A percentile compares a stretch with the other conserved stretches of the same genome.
Evolutionary conservation across 2,888 invertebrate species (phyloP).

Genomic region (Netelia melanura): DNA sequence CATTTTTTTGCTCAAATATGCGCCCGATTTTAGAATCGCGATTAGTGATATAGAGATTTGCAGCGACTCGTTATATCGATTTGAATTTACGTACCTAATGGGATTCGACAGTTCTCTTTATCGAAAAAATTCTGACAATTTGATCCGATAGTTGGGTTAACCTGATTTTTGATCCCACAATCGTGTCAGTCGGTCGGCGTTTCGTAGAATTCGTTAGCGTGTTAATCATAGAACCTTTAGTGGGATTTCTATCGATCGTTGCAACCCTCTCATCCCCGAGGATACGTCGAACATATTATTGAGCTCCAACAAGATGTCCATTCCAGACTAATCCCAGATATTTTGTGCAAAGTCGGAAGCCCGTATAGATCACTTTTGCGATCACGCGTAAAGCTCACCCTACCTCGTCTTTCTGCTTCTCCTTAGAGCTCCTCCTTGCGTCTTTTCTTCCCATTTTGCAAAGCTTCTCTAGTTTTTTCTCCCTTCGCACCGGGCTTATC

Average conservation of each 20-base stretch:
- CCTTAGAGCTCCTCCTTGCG: background rate
- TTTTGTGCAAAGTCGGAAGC: conserved; percentile 36
- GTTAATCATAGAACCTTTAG: background rate
- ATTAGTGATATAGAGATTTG: too few relatives aligned
- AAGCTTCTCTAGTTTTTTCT: conserved; percentile 4
- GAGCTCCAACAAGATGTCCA: conserved; percentile 47
- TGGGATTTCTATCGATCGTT: background rate
- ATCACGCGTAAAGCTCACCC: conserved; percentile 50
- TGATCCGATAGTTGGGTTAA: background rate
- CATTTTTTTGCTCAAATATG: background rate
- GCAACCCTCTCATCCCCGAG: background rate
- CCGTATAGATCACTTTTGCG: conserved; percentile 55
- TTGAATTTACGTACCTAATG: too few relatives aligned
- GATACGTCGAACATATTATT: conserved; percentile 27
- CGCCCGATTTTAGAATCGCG: background rate
- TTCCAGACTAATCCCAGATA: conserved; percentile 47
- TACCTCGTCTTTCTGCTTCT: background rate
- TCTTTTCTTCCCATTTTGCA: background rate
- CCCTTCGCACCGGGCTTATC: conserved; percentile 28
- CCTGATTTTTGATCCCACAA: background rate
- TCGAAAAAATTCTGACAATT: background rate
- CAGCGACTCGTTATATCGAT: too few relatives aligned
- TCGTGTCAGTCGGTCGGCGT: background rate
- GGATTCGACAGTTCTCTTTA: background rate
- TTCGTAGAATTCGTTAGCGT: background rate